These are phyloP conservation scores for Saccopteryx bilineata DNA, from an alignment of 2,113 vertebrate species.

Conservation along the genomic window DNA sequence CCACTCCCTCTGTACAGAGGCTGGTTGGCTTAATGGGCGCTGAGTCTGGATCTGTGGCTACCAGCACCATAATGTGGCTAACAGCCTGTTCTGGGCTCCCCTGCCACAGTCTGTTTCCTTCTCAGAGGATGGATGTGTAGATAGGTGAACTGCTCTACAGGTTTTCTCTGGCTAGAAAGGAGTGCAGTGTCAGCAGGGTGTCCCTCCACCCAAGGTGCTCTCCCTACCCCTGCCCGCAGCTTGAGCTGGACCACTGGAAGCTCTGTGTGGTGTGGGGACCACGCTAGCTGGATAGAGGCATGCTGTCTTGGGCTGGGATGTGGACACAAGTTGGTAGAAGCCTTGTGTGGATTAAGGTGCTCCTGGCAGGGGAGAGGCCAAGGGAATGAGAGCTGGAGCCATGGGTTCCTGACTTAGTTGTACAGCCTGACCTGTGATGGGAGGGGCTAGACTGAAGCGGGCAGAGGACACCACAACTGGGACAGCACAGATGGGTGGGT, in stretches of 20 bases:
- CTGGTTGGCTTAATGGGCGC: neutral
- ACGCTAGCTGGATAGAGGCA: conserved; percentile 79
- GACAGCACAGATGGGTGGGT: neutral
- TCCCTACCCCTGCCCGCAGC: neutral
- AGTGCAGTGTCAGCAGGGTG: no score
- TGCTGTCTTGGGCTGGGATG: neutral
- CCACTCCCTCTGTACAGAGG: neutral
- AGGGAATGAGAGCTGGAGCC: no score
- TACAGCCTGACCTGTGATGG: rapidly evolving
- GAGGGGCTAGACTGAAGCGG: neutral
- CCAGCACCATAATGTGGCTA: neutral
- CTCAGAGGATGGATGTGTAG: neutral
- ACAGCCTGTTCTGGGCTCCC: neutral
- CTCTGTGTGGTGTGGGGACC: conserved; percentile 82
- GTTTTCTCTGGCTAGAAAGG: neutral
- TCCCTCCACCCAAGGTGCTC: neutral
- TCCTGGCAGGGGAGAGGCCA: neutral
- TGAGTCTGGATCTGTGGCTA: conserved; percentile 12
- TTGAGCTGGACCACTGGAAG: neutral
- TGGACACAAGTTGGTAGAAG: neutral
- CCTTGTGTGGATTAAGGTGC: neutral
- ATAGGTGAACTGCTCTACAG: neutral
- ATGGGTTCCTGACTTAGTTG: neutral
- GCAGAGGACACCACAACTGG: neutral
- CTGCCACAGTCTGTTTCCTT: neutral